Evolutionary conservation across 2,113 vertebrate genomes (phyloP).

Genomic region (Monopterus albus): DNA sequence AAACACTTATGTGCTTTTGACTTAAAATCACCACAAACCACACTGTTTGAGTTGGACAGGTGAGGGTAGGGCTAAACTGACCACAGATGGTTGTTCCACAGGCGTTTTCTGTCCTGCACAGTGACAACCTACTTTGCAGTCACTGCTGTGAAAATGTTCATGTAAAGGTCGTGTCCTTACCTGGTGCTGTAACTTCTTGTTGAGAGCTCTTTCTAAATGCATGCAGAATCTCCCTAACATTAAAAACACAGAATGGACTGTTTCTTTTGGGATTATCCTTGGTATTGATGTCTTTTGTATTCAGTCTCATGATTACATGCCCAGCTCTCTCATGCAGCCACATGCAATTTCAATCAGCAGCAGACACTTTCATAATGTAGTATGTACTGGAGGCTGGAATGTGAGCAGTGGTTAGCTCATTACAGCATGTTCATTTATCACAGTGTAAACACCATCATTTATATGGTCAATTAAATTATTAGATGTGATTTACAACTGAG

Average conservation of each 20-base stretch:
- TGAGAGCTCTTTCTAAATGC: neutral
- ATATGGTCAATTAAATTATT: conserved; percentile 34
- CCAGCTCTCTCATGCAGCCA: neutral
- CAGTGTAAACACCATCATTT: conserved; percentile 31
- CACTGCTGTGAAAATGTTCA: neutral
- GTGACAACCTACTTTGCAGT: conserved; percentile 15
- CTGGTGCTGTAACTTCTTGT: conserved; percentile 10
- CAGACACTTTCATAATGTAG: conserved; percentile 13
- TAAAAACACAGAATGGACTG: neutral
- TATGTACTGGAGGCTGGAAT: conserved; percentile 8
- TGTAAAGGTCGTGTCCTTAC: conserved; percentile 37
- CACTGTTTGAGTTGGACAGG: conserved; percentile 22
- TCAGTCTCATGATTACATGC: neutral
- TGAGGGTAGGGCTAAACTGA: neutral
- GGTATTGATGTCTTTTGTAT: conserved; percentile 3
- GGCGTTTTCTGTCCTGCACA: neutral
- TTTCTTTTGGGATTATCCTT: neutral
- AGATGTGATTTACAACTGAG: conserved; percentile 46
- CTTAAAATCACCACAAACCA: conserved; percentile 39
- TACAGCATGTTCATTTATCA: conserved; percentile 46
- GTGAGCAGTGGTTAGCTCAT: conserved; percentile 11
- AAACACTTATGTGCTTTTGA: conserved; percentile 39
- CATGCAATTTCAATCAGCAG: neutral
- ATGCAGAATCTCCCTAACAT: neutral
- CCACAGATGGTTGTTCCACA: conserved; percentile 45